Percentiles rank a stretch among this genome's conserved stretches.
phyloP scores from a whole-genome alignment of 2,888 invertebrate species.

The Drosophila rellima region DNA sequence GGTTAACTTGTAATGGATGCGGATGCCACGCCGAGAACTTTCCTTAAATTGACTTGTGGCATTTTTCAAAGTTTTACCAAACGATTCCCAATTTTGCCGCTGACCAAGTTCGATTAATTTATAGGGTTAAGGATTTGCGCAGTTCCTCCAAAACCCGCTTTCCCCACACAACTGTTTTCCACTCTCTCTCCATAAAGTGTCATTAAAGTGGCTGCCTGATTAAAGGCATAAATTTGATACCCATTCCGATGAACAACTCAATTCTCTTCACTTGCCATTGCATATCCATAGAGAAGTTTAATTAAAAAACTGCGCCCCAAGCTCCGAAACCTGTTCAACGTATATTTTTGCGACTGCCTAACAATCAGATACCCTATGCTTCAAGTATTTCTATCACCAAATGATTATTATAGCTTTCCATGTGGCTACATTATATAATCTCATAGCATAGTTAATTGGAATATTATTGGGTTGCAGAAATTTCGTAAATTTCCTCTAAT shows the following conservation, averaged over 20 bases:
- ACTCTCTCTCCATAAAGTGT: slow-evolving; percentile 63
- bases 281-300: slow-evolving; percentile 56
- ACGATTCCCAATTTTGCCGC: slow-evolving; percentile 22
- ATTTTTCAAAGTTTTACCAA: slow-evolving; percentile 67
- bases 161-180: not conserved
- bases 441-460: not conserved
- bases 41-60: slow-evolving; percentile 74
- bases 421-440: not conserved
- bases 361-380: slow-evolving; percentile 5
- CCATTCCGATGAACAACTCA: slow-evolving; percentile 27
- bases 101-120: slow-evolving; percentile 73
- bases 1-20: slow-evolving; percentile 62
- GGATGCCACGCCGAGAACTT: slow-evolving; percentile 33
- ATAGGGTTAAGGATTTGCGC: slow-evolving; percentile 63
- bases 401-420: not conserved
- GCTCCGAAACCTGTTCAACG: slow-evolving; percentile 30
- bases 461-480: too few relatives aligned
- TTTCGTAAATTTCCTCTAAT: not conserved
- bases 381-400: not conserved
- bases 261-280: slow-evolving; percentile 34
- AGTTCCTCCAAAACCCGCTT: not conserved
- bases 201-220: slow-evolving; percentile 75
- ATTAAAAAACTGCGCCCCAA: slow-evolving; percentile 72
- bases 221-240: slow-evolving; percentile 71
- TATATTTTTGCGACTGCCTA: not conserved